Conservation (phyloP, 2,888 invertebrate genomes). For the Mechanitis messenoides region DNA sequence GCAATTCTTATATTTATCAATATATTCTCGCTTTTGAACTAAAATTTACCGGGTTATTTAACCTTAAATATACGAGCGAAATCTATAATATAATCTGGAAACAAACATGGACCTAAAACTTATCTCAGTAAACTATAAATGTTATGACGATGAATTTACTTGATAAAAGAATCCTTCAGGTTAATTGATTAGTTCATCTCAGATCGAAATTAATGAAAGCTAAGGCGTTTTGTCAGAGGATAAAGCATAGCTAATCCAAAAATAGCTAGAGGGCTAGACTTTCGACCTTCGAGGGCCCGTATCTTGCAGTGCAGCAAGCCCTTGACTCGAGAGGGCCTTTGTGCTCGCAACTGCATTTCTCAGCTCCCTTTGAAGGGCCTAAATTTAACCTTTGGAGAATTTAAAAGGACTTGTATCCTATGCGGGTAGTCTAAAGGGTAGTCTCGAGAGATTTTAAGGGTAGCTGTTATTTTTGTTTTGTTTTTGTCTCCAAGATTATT, state of each 20-base stretch:
- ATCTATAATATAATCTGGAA: no score
- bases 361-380: constrained; percentile 22
- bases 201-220: no score
- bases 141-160: no score
- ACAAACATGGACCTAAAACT: no score
- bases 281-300: constrained; percentile 23
- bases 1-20: no score
- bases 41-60: no score
- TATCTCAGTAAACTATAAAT: no score
- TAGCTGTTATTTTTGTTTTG: constrained; percentile 13
- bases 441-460: constrained; percentile 23
- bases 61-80: no score
- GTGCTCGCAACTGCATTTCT: constrained; percentile 22
- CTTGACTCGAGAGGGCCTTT: constrained; percentile 21
- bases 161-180: no score
- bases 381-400: constrained; percentile 25
- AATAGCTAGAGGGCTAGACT: constrained; percentile 17
- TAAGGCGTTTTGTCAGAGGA: constrained; percentile 7
- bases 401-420: constrained; percentile 21
- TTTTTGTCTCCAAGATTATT: background rate
- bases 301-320: constrained; percentile 18
- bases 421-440: constrained; percentile 13
- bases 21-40: no score
- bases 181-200: no score
- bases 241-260: constrained; percentile 17